Conservation (phyloP, 2,113 vertebrate species). For the Megaceryle torquata region DNA sequence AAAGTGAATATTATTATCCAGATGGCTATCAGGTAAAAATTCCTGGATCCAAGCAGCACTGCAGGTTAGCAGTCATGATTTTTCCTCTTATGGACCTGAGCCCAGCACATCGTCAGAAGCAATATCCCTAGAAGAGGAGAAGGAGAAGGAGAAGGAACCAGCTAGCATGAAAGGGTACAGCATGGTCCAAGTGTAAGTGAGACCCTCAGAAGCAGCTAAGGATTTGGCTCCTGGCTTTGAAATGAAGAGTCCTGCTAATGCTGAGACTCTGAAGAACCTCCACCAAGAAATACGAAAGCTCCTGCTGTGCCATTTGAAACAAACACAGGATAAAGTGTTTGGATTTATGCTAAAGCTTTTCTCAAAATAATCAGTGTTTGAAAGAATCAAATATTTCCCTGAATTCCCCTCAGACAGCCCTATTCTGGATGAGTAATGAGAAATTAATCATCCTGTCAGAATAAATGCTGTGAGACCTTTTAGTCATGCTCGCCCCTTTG, state of each 20-base stretch:
- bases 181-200: not conserved
- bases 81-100: not conserved
- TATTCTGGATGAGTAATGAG: slow-evolving; percentile 41
- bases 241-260: not conserved
- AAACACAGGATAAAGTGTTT: not conserved
- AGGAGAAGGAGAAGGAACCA: not conserved
- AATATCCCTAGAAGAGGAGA: not conserved
- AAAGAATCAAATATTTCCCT: slow-evolving; percentile 30
- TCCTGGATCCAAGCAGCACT: not conserved
- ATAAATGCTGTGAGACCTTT: slow-evolving; percentile 37
- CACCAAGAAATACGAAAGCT: not conserved
- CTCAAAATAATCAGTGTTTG: slow-evolving; percentile 30
- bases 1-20: not conserved
- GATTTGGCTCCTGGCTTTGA: not conserved
- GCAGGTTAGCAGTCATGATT: not conserved
- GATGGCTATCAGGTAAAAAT: not conserved
- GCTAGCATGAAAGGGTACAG: not conserved
- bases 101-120: not conserved
- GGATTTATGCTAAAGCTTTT: slow-evolving; percentile 23
- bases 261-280: not conserved
- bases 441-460: slow-evolving; percentile 67
- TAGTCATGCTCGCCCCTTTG: not conserved
- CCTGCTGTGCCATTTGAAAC: not conserved
- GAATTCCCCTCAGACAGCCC: slow-evolving; percentile 20
- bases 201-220: not conserved